Base-by-base conservation (phyloP, 1,140 invertebrate species). In the Bombus affinis region DNA sequence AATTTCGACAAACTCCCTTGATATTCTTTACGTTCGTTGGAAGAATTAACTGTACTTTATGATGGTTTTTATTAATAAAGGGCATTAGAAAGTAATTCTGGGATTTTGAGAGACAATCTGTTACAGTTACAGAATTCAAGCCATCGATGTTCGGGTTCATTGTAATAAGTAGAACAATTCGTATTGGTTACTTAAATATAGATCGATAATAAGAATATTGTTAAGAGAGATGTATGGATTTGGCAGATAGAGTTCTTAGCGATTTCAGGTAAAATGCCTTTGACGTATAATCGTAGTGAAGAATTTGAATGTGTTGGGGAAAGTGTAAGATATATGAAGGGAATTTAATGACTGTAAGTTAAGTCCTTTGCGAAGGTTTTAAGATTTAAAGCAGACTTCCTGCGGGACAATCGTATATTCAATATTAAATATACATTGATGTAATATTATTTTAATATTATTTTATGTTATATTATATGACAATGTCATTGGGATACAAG, bases 1-100 rank as follows among this genome's bases (percentile, higher is more conserved):
- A 88, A 87, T 77, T 83, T 72, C 44, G 37, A 8, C 57, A 35
- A 59, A 22, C 57, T 12, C 12, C 32, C 47, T 32, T 25, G 32
- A 28, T 35, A 35, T 35, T 22, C 32, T 25, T 28, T 12, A 15
- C 37, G 47, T 37, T 39, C 18, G 22, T 22, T 53, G 47, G 18
- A 53, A 53, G 6, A 53, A 22, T 22, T 22, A 53, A 53, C 47
- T 22, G 0, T 53, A 53, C 47, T 8, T 22, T 22, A 53, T 22
- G 18, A 4, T 28, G 25, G 10, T 28, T 22, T 25, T 4, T 35
- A 25, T 37, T 22, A 37, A 32, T 4, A 37, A n/a, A 39, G 39
- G 28, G 28, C n/a, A 42, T 42, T 71, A 28, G 5, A 39, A 15
- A 71, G 28, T 15, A 13, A n/a, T 15, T 42, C 25, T 28, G 1